Evolutionary conservation across 1,140 invertebrate species (phyloP), one percentile per base, ranked within the genome.

Genomic region (Episyrphus balteatus): DNA sequence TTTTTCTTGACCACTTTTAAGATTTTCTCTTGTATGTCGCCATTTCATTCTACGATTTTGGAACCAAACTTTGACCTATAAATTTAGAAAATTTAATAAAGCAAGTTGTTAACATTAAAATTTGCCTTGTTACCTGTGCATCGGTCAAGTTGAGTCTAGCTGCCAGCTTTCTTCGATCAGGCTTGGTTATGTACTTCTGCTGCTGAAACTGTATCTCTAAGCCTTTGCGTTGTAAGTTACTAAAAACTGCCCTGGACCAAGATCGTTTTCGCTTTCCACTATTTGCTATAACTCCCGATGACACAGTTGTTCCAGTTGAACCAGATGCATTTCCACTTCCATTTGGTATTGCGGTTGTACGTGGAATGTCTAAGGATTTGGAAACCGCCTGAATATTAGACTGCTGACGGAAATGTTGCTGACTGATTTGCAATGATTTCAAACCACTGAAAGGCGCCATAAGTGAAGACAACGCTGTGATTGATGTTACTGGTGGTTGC

Each of bases 161-260:
- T 0, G 94, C 94, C 32, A 98, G 71, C 61, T 96, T 95, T 68
- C 94, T 88, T 58, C 94, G 77, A 70, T 98, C 93, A 0, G 92
- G 92, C 67, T 98, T 98, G 41, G 89, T 94, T 59, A 98, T 97
- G 68, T 98, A 98, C 69, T 97, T 96, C 70, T 98, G 93, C 13
- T 93, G 78, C 68, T 93, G 89, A 73, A 97, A 98, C 58, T 92
- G 73, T 52, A 92, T 86, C 71, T 98, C 94, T 30, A 98, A 73
- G 0, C 93, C 93, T 57, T 94, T 91, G 42, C 93, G 73, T 64
- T 98, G 94, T 1, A 92, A 76, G 65, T 95, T 92, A 13, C 90
- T 94, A 70, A 94, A 93, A 0, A 98, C 94, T 1, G 93, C 93
- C 51, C 94, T 74, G 0, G 89, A 92, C 90, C 90, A 95, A 0